Percentiles rank a stretch among this genome's conserved stretches.
phyloP scores from a whole-genome alignment of 2,797 vertebrate genomes.

The Sciurus vulgaris region DNA sequence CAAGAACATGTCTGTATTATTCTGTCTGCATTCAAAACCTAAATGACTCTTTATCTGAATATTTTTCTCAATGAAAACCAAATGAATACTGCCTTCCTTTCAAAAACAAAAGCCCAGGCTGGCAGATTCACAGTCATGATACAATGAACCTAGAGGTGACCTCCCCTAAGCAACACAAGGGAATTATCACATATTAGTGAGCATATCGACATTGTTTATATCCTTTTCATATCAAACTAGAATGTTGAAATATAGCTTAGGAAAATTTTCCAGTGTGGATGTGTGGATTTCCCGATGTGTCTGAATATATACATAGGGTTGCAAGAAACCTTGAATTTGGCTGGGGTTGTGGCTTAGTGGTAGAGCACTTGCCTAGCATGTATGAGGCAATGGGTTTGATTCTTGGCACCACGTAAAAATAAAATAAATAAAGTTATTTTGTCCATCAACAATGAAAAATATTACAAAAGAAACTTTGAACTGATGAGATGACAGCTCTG shows the following conservation, averaged over 20 bases:
- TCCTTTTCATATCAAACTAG: slow-evolving; percentile 50
- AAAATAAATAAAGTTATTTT: too few relatives aligned
- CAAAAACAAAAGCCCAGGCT: slow-evolving; percentile 43
- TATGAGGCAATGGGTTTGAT: too few relatives aligned
- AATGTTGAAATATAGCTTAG: background rate
- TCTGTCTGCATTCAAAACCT: slow-evolving; percentile 50
- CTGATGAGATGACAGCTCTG: background rate
- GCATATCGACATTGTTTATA: background rate
- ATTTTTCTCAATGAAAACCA: slow-evolving; percentile 48
- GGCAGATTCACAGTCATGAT: background rate
- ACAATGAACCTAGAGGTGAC: slow-evolving; percentile 1
- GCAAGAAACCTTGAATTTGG: background rate
- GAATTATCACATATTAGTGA: background rate
- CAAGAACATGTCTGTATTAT: slow-evolving; percentile 12
- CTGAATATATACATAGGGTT: background rate
- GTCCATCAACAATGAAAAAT: too few relatives aligned
- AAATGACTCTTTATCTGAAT: slow-evolving; percentile 61
- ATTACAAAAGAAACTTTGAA: background rate
- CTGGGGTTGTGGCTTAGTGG: too few relatives aligned
- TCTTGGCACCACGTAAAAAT: too few relatives aligned
- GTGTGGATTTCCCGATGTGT: slow-evolving; percentile 37
- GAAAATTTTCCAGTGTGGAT: background rate
- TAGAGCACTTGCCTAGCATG: too few relatives aligned
- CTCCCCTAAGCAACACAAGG: background rate
- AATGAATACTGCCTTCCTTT: slow-evolving; percentile 32